Conservation (phyloP, 2,113 vertebrate genomes). For the Myrmophylax atrothorax region DNA sequence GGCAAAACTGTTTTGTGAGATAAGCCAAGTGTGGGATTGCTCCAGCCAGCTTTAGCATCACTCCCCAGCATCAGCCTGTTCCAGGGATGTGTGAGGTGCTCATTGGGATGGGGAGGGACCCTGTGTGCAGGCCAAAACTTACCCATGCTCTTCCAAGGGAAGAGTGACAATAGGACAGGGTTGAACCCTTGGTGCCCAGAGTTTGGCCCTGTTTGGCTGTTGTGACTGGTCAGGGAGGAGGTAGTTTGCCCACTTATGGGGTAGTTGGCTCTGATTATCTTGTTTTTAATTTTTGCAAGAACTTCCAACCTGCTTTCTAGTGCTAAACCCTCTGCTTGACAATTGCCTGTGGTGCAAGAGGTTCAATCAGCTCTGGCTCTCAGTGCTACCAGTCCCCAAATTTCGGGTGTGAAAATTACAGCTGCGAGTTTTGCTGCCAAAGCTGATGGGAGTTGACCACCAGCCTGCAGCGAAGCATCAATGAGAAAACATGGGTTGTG, state of each 20-base stretch:
- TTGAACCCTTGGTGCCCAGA: background rate
- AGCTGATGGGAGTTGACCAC: background rate
- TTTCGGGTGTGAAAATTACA: background rate
- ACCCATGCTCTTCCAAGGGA: background rate
- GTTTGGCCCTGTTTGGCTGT: background rate
- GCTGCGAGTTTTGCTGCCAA: background rate
- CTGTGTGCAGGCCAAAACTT: background rate
- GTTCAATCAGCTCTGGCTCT: background rate
- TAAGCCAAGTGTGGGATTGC: slow-evolving; percentile 28
- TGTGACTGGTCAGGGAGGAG: background rate
- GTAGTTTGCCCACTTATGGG: background rate
- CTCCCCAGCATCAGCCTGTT: background rate
- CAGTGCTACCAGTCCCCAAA: background rate
- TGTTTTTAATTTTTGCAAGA: background rate
- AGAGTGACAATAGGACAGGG: background rate
- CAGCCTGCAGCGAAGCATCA: background rate
- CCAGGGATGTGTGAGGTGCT: background rate
- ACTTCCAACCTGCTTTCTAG: background rate
- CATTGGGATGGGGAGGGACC: background rate
- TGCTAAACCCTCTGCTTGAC: background rate
- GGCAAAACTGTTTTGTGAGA: slow-evolving; percentile 46
- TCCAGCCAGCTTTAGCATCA: background rate
- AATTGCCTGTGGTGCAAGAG: background rate
- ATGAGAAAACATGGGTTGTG: rapidly evolving
- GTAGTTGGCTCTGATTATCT: background rate